Conservation (phyloP, 2,888 invertebrate species). For the Caradrina kadenii region DNA sequence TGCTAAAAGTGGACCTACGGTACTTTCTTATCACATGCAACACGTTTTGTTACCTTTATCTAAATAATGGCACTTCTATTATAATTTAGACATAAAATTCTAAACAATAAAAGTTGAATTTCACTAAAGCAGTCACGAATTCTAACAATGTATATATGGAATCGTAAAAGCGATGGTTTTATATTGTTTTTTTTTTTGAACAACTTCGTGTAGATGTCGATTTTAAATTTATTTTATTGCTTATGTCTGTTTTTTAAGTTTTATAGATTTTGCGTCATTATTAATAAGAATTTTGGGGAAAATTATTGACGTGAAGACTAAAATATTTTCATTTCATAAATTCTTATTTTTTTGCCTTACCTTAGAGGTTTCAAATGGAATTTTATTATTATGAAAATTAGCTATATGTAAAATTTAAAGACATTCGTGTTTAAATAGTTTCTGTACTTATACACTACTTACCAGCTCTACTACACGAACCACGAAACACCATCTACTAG, state of each 20-base stretch:
- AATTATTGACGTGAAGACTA: background rate
- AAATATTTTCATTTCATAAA: background rate
- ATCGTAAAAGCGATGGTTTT: conserved; percentile 50
- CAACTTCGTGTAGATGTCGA: conserved; percentile 47
- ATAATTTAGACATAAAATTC: conserved; percentile 63
- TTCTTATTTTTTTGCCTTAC: background rate
- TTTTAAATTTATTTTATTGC: conserved; percentile 55
- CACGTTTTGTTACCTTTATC: conserved; percentile 25
- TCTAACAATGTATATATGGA: conserved; percentile 36
- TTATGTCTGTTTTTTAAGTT: conserved; percentile 32
- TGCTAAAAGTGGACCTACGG: conserved; percentile 23
- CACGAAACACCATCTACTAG: background rate
- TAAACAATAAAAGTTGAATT: conserved; percentile 57
- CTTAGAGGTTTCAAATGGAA: background rate
- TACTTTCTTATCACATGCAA: background rate
- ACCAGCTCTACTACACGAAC: background rate
- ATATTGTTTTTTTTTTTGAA: conserved; percentile 53
- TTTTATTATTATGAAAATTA: background rate
- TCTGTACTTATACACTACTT: conserved; percentile 6
- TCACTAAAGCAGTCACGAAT: conserved; percentile 55
- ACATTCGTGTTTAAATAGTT: background rate
- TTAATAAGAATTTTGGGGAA: background rate
- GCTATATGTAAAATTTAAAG: background rate
- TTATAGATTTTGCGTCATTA: conserved; percentile 39
- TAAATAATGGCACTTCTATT: conserved; percentile 49